Conservation (phyloP, 2,797 vertebrate genomes). For the Pseudotriccus pelzelni region DNA sequence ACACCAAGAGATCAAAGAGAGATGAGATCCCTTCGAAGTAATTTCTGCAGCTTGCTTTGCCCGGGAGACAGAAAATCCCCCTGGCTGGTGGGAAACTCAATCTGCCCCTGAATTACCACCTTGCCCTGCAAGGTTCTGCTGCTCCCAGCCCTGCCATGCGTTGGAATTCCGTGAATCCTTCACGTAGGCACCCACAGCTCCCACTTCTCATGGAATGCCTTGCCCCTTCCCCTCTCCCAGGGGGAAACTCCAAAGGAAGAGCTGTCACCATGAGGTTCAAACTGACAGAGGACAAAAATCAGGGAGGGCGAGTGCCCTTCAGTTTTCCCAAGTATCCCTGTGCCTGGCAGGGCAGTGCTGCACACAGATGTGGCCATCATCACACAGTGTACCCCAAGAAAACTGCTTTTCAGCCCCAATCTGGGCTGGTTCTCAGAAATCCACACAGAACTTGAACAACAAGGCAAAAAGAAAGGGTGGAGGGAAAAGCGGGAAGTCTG, state of each 20-base stretch:
- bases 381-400: not conserved
- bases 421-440: not conserved
- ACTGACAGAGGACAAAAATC: not conserved
- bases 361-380: not conserved
- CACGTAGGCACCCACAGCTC: not conserved
- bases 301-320: not conserved
- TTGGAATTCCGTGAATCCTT: not conserved
- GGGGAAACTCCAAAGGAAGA: not conserved
- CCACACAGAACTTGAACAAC: not conserved
- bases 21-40: not conserved
- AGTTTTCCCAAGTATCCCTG: not conserved
- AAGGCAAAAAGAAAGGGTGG: not conserved
- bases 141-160: not conserved
- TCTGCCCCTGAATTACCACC: not conserved
- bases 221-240: not conserved
- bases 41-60: not conserved
- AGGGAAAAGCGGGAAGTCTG: not conserved
- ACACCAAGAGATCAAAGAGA: not conserved
- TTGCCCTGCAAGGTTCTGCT: not conserved
- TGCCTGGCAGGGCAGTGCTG: not conserved
- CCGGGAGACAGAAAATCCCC: not conserved
- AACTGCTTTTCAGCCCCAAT: not conserved
- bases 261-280: not conserved
- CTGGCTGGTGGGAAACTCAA: not conserved
- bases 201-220: not conserved